Base-by-base conservation (phyloP, 2,888 invertebrate genomes). In the Noctua fimbriata region DNA sequence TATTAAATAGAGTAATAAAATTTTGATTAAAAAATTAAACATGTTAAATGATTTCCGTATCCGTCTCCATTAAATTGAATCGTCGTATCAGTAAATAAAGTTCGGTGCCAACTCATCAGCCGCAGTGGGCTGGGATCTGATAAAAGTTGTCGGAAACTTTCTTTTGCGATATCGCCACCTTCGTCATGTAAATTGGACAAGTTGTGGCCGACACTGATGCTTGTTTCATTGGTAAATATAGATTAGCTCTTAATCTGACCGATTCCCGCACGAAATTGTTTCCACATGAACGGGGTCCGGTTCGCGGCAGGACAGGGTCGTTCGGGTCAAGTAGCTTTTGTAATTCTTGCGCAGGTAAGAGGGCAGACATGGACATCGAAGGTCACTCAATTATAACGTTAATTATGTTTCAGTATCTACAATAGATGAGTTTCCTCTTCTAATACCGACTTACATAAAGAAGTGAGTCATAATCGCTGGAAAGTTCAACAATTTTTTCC, bases 121-220 rank as follows among this genome's bases (percentile, higher is more conserved):
- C 94, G 94, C 95, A 94, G 93, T 93, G 93, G 95, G 94, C 92
- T 92, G 92, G 94, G 94, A 95, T 96, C 95, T 93, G 95, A 96
- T 96, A 96, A 96, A 96, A 96, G 95, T 96, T 95, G 94, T 94
- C 91, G 89, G 88, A 92, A 96, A 96, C 94, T 96, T 96, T 95
- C 95, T 95, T 96, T 95, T 94, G 95, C 95, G 95, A 95, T 96
- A 96, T 96, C 95, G 94, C 94, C 96, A 96, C 96, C 96, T 95
- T 92, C 96, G 95, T 96, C 96, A 96, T 96, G 95, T 96, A 96
- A 95, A 96, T 96, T 96, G 94, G 95, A 96, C 95, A 96, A 96
- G 94, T 96, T 95, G 93, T 90, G 94, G 93, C 87, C 89, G 89
- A 90, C 92, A 92, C 93, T 93, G 94, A 95, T 94, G 95, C 93